A percentile compares a stretch with the other conserved stretches of the same genome.
phyloP scores from a whole-genome alignment of 2,113 vertebrate species.

The Oryzias celebensis region DNA sequence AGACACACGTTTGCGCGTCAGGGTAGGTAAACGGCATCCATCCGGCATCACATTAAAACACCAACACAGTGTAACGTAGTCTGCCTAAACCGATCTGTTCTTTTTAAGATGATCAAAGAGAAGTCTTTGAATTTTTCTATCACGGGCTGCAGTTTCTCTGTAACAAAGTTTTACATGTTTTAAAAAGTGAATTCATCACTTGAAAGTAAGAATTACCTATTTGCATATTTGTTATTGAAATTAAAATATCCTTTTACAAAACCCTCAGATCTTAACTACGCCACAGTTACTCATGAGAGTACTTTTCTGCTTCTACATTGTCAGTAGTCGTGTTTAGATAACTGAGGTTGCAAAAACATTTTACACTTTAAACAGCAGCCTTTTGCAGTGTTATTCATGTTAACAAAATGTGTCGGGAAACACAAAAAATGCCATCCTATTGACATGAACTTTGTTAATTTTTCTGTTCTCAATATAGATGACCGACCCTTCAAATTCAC shows the following conservation, averaged over 20 bases:
- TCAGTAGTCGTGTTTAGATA: neutral
- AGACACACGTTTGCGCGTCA: conserved; percentile 76
- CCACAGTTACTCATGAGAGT: too few species aligned
- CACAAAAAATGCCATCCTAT: neutral
- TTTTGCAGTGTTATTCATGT: neutral
- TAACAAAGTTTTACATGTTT: neutral
- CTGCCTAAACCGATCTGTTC: neutral
- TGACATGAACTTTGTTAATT: neutral
- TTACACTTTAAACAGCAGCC: neutral
- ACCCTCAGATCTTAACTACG: too few species aligned
- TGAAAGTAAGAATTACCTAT: neutral
- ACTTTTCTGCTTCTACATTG: too few species aligned
- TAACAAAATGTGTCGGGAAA: neutral
- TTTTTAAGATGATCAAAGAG: too few species aligned
- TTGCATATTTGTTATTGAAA: too few species aligned
- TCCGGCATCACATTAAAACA: neutral
- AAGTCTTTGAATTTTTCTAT: neutral
- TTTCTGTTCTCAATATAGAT: conserved; percentile 65
- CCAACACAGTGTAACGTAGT: neutral
- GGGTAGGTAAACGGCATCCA: conserved; percentile 68
- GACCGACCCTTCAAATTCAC: conserved; percentile 71
- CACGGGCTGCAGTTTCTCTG: neutral
- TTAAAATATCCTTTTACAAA: too few species aligned
- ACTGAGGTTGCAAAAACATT: neutral
- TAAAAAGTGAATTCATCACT: neutral